Evolutionary conservation across 2,113 vertebrate species (phyloP), one percentile per base, ranked within the genome.

Genomic region (Strigops habroptila): DNA sequence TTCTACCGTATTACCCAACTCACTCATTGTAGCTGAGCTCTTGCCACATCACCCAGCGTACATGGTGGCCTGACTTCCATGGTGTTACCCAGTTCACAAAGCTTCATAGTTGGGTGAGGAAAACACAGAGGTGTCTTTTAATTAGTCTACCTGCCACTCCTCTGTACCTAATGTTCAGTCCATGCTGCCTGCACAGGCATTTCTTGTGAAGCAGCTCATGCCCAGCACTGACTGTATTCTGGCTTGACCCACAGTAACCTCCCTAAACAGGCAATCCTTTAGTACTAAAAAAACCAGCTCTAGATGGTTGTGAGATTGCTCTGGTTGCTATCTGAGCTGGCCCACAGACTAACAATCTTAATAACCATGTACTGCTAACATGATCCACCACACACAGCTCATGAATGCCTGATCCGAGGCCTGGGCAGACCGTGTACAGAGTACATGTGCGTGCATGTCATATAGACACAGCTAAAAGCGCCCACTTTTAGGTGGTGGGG

Each of bases 341-440:
- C 39, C 8, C 14, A 35, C 14, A 63, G 43, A 37, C 23, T 31
- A 62, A 49, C 25, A 93, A 69, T 28, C 18, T 75, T 71, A 53
- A 7, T 46, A 55, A 51, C 35, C 0, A 0, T 75, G n/a, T 15
- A 28, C 68, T 86, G 21, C 25, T 67, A 23, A 51, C 0, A 0
- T 22, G 48, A 80, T 74, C 41, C 25, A 18, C 15, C n/a, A 27
- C 41, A 41, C 4, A 1, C 0, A 8, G 35, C 33, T 57, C 57
- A 49, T 0, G 0, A 86, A 49, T 6, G 41, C 18, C 67, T 35
- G 67, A 18, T 18, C 53, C 30, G 43, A 23, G 21, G 30, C 39
- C 2, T 1, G 21, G 39, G 11, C n/a, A 76, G 35, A 57, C 35
- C 5, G 15, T 64, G 4, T 21, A n/a, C 28, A 39, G 31, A 35